phyloP scores from a whole-genome alignment of 2,888 invertebrate species.

The Strigamia maritima region DNA sequence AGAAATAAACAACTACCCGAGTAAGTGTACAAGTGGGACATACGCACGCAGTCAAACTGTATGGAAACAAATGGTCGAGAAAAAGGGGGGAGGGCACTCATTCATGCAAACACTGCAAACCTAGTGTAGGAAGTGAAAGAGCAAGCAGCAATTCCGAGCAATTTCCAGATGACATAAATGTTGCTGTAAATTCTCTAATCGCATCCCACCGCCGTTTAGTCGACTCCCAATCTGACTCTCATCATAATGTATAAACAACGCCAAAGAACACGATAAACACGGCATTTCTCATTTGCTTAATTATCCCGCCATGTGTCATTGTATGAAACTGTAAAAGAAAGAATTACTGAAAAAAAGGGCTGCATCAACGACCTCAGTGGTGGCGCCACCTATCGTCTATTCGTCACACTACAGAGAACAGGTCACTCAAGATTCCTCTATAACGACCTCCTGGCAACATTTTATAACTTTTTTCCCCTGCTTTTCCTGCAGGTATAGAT shows the following conservation, averaged over 20 bases:
- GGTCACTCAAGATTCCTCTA: conserved; percentile 17
- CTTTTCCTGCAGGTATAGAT: neutral
- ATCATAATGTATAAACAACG: conserved; percentile 28
- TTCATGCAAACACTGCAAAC: neutral
- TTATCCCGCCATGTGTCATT: conserved; percentile 35
- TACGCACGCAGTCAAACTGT: conserved; percentile 3
- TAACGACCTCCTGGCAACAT: conserved; percentile 2
- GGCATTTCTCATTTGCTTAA: conserved; percentile 34
- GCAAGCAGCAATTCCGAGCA: conserved; percentile 30
- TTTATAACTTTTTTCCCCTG: neutral
- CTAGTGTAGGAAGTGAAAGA: neutral
- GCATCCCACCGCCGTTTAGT: conserved; percentile 34
- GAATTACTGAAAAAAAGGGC: neutral
- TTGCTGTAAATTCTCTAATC: conserved; percentile 34
- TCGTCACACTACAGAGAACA: neutral
- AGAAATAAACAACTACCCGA: conserved; percentile 13
- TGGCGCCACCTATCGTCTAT: conserved; percentile 31
- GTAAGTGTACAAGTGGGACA: conserved; percentile 22
- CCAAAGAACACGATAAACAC: conserved; percentile 34
- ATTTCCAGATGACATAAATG: conserved; percentile 34
- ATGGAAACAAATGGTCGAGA: conserved; percentile 21
- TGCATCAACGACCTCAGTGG: neutral
- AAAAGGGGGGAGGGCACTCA: conserved; percentile 14
- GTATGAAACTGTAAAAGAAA: conserved; percentile 12
- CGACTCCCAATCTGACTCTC: conserved; percentile 34